A percentile compares a stretch with the other conserved stretches of the same genome.
Evolutionary conservation across 2,888 invertebrate genomes (phyloP).

Genomic region (Periphyllus acericola): DNA sequence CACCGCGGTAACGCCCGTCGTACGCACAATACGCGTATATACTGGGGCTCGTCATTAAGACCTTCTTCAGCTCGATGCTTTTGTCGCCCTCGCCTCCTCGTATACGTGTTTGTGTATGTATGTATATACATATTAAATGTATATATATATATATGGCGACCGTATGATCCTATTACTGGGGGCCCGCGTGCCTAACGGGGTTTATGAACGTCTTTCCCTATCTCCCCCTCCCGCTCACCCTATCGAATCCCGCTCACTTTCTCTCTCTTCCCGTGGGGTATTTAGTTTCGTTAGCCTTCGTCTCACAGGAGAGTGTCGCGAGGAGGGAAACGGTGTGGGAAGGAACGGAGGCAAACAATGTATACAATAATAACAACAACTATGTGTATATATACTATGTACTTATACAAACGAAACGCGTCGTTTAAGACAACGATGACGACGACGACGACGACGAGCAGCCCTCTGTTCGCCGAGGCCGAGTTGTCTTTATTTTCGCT

Average conservation of each 20-base stretch:
- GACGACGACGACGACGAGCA: not conserved
- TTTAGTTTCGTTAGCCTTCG: conserved; percentile 53
- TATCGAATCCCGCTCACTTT: not conserved
- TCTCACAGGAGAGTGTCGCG: not conserved
- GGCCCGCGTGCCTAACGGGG: not conserved
- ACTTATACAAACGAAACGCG: conserved; percentile 34
- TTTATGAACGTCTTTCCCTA: not conserved
- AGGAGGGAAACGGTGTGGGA: not conserved
- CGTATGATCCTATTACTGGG: conserved; percentile 43
- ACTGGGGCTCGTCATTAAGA: conserved; percentile 35
- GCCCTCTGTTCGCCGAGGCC: not conserved
- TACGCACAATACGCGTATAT: not conserved
- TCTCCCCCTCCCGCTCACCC: not conserved
- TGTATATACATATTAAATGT: not conserved
- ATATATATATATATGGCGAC: not conserved
- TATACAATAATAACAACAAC: conserved; percentile 24
- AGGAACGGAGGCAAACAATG: not conserved
- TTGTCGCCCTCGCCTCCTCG: not conserved
- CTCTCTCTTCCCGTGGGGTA: not conserved
- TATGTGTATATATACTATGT: not conserved
- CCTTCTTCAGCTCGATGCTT: conserved; percentile 27
- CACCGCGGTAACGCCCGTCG: not conserved
- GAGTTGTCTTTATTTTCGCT: conserved; percentile 41
- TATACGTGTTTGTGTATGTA: not conserved
- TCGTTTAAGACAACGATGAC: conserved; percentile 14